Base-by-base conservation (phyloP, 2,888 invertebrate genomes). In the Conistra vaccinii region DNA sequence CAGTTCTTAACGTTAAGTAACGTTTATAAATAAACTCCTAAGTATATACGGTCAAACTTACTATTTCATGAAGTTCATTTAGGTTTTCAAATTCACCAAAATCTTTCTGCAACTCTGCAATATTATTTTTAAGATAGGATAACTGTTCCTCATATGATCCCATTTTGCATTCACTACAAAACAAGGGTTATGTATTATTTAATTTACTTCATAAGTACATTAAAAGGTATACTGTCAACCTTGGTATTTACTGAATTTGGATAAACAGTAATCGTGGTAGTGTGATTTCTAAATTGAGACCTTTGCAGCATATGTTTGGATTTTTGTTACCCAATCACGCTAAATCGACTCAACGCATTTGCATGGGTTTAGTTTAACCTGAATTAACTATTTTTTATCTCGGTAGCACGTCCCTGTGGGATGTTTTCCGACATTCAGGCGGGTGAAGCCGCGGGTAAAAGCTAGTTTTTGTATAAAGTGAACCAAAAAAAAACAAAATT, bases 51-150 rank as follows among this genome's bases (percentile, higher is more conserved):
- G 12, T 32, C 9, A 45, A 60, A 17, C 60, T 86, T 89, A 95
- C 96, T 92, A 91, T 92, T 74, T 92, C 92, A 60, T 90, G 92
- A 55, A 95, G 89, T 51, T 93, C 91, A 63, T 87, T 89, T n/a
- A 94, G 80, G 83, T 93, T 93, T 81, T 94, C 92, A 75, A 94
- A 92, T 78, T 93, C 93, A 29, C 93, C 94, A 81, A 94, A 94
- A 78, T 94, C 93, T 76, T 93, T 87, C 86, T 94, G 92, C 55
- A 96, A 80, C 78, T 93, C 90, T 29, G 84, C 76, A 45, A 96
- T 92, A n/a, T 94, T 91, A 68, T 83, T 88, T 86, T 95, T 94
- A 7, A 95, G 88, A 42, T 89, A 81, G 12, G 88, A 78, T 61
- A 96, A 85, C 84, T 96, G 93, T 39, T 92, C 85, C 84, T 95